phyloP scores from a whole-genome alignment of 1,140 invertebrate species.

The Laupala kohalensis region DNA sequence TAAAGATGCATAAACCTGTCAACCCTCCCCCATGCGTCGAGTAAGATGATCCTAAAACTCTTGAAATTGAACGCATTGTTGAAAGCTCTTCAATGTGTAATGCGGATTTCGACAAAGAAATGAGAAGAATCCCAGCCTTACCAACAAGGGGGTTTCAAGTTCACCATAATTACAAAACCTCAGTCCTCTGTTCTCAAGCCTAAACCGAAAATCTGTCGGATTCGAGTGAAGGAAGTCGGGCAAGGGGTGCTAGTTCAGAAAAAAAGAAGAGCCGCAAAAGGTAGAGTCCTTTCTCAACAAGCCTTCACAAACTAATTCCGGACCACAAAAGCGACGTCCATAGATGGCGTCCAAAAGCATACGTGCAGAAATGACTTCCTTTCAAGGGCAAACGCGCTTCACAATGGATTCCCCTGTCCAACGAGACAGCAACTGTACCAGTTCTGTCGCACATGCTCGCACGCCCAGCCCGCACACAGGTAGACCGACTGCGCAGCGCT shows the following conservation, averaged over 20 bases:
- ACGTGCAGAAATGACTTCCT: background rate
- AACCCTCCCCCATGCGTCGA: too few species aligned
- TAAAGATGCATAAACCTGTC: too few species aligned
- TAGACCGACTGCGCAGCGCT: background rate
- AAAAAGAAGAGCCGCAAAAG: too few species aligned
- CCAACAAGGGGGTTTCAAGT: background rate
- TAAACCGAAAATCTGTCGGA: background rate
- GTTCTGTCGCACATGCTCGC: background rate
- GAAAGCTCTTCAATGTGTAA: too few species aligned
- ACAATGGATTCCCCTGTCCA: background rate
- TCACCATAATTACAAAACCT: background rate
- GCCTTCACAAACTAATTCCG: too few species aligned
- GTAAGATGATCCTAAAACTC: too few species aligned
- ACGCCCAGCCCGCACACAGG: background rate
- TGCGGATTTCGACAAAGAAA: too few species aligned
- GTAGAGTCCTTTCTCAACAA: too few species aligned
- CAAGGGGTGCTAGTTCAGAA: background rate
- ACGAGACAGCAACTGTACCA: background rate
- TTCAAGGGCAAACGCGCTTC: background rate
- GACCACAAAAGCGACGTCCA: too few species aligned
- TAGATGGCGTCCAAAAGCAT: too few species aligned
- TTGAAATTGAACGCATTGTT: too few species aligned
- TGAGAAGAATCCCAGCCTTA: background rate
- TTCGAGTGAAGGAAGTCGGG: background rate
- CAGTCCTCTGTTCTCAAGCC: background rate